Evolutionary conservation across 2,797 vertebrate species (phyloP).

Genomic region (Etheostoma nigrum): DNA sequence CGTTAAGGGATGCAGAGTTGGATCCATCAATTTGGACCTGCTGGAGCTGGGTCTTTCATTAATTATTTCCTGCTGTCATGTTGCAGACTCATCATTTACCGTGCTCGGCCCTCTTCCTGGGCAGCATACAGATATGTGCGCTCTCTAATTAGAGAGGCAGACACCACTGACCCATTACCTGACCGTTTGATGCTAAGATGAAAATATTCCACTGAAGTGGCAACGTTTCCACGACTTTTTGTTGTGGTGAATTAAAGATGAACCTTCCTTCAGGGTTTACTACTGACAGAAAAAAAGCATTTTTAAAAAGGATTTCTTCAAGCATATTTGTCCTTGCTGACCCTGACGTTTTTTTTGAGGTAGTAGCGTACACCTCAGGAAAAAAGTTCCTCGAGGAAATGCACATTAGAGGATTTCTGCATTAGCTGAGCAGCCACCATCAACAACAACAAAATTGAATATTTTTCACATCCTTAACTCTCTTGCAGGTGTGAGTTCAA

Average conservation of each 20-base stretch:
- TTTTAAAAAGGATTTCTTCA: slow-evolving; percentile 9
- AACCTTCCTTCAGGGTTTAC: slow-evolving; percentile 8
- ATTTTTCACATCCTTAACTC: slow-evolving; percentile 1
- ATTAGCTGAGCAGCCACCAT: not conserved
- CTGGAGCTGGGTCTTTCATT: slow-evolving; percentile 44
- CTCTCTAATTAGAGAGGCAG: slow-evolving; percentile 48
- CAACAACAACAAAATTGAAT: not conserved
- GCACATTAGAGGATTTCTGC: slow-evolving; percentile 17
- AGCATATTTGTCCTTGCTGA: slow-evolving; percentile 40
- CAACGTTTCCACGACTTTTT: slow-evolving; percentile 2
- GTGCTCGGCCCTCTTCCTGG: slow-evolving; percentile 12
- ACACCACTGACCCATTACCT: slow-evolving; percentile 38
- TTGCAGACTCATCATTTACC: slow-evolving; percentile 53
- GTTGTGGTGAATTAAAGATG: slow-evolving; percentile 38
- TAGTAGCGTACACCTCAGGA: not conserved
- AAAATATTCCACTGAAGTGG: slow-evolving; percentile 25
- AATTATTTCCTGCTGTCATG: slow-evolving; percentile 55
- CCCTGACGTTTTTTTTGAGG: slow-evolving; percentile 17
- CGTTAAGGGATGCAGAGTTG: slow-evolving; percentile 22
- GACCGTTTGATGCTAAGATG: slow-evolving; percentile 37
- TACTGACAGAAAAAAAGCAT: not conserved
- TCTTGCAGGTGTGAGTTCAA: slow-evolving; percentile 71
- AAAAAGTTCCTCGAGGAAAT: slow-evolving; percentile 7
- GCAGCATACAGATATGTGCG: slow-evolving; percentile 25
- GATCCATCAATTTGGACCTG: slow-evolving; percentile 34